Conservation (phyloP, 2,113 vertebrate genomes). For the Tragulus kanchil region DNA sequence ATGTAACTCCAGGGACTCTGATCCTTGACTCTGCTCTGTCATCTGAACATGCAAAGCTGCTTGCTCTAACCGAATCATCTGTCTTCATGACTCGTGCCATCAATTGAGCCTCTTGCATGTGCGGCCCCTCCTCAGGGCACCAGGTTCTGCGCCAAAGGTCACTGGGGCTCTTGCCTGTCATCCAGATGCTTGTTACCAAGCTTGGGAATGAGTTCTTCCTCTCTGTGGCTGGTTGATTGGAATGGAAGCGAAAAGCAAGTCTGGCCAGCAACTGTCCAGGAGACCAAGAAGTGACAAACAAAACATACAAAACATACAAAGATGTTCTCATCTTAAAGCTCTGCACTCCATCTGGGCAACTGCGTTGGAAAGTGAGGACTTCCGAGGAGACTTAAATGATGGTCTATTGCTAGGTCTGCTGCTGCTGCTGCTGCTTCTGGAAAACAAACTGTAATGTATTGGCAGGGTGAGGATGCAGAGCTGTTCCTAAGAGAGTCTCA, state of each 20-base stretch:
- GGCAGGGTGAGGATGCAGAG: background rate
- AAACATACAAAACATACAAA: background rate
- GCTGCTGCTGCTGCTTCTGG: background rate
- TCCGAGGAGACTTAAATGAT: background rate
- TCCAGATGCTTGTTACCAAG: slow-evolving; percentile 43
- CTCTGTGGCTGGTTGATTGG: slow-evolving; percentile 6
- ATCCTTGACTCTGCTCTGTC: background rate
- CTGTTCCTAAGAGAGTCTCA: background rate
- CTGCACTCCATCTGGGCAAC: background rate
- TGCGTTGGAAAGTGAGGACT: background rate
- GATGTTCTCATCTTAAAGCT: background rate
- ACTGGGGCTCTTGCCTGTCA: background rate
- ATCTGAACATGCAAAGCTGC: background rate
- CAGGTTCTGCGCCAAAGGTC: slow-evolving; percentile 1
- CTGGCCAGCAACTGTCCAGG: slow-evolving; percentile 12
- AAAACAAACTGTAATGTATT: background rate
- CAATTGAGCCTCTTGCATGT: background rate
- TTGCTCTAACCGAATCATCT: background rate
- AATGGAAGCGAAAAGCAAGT: slow-evolving; percentile 3
- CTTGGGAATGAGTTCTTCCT: background rate
- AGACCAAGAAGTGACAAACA: slow-evolving; percentile 28
- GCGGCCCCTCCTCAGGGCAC: background rate
- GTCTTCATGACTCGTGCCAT: background rate
- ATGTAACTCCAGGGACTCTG: background rate
- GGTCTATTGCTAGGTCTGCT: background rate